phyloP scores from a whole-genome alignment of 2,113 vertebrate species.

The Phaetusa simplex region DNA sequence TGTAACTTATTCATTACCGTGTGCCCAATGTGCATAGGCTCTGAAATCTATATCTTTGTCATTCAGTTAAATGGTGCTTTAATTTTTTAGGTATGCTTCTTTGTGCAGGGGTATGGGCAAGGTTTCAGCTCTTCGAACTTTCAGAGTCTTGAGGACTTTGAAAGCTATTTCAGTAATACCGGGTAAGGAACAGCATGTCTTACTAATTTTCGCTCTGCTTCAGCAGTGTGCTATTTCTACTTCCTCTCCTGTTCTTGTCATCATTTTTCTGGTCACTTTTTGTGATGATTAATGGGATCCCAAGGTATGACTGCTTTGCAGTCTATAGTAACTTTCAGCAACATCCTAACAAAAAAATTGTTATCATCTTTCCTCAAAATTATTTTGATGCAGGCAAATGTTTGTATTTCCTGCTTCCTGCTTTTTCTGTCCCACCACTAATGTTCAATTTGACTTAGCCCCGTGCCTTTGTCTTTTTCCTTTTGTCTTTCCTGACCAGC shows the following conservation, averaged over 20 bases:
- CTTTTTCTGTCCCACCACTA: neutral
- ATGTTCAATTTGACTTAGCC: neutral
- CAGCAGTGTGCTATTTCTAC: neutral
- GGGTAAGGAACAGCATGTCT: slow-evolving; percentile 75
- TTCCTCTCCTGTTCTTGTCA: neutral
- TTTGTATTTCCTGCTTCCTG: neutral
- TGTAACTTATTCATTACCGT: neutral
- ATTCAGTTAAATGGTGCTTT: neutral
- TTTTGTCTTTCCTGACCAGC: neutral
- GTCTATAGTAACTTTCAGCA: neutral
- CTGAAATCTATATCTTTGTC: neutral
- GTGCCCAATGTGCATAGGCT: neutral
- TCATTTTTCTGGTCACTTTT: neutral
- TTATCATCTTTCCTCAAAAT: neutral
- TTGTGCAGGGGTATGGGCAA: neutral
- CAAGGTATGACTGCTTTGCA: neutral
- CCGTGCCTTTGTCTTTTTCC: neutral
- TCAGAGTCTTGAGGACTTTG: slow-evolving; percentile 89
- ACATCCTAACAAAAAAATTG: neutral
- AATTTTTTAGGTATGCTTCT: slow-evolving; percentile 31
- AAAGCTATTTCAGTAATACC: slow-evolving; percentile 96
- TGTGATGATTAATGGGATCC: neutral
- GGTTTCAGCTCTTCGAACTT: slow-evolving; percentile 87
- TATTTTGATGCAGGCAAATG: neutral
- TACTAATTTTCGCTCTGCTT: neutral